A percentile compares a stretch with the other conserved stretches of the same genome.
Conservation (phyloP, 2,797 vertebrate genomes). For the Sebastes steindachneri region DNA sequence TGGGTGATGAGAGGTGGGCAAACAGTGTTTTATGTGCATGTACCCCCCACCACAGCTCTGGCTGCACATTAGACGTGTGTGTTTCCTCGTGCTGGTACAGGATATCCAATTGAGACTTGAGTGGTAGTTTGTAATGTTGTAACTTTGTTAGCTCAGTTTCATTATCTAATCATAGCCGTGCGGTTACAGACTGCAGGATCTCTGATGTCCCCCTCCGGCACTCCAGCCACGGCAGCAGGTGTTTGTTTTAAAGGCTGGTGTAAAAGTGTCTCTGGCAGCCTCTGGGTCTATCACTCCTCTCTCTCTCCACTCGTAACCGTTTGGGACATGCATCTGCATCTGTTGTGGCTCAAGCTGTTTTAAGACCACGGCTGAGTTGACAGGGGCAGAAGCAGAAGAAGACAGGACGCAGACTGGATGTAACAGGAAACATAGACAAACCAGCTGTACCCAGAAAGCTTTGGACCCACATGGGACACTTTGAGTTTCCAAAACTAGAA, state of each 20-base stretch:
- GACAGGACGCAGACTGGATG: background rate
- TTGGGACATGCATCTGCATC: constrained; percentile 50
- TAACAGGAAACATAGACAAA: constrained; percentile 12
- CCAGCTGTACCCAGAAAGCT: constrained; percentile 11
- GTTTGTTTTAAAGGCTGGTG: constrained; percentile 71
- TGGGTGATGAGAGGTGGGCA: background rate
- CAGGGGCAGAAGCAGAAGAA: constrained; percentile 5
- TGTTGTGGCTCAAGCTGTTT: constrained; percentile 61
- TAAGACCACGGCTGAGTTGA: constrained; percentile 29
- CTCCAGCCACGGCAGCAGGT: constrained; percentile 55
- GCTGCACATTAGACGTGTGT: background rate
- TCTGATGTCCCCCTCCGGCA: background rate
- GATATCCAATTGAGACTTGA: constrained; percentile 1
- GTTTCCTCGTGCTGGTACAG: background rate
- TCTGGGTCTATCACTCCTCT: constrained; percentile 28
- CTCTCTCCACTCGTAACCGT: constrained; percentile 31
- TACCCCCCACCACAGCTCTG: background rate
- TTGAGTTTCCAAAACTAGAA: background rate
- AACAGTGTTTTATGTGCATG: background rate
- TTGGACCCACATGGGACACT: background rate
- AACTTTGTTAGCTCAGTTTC: constrained; percentile 19
- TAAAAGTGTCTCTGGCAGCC: constrained; percentile 61
- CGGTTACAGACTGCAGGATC: constrained; percentile 10
- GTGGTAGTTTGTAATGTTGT: background rate
- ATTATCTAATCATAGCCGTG: constrained; percentile 40